Conservation (phyloP, 2,888 invertebrate species). For the Lamellibrachia satsuma region DNA sequence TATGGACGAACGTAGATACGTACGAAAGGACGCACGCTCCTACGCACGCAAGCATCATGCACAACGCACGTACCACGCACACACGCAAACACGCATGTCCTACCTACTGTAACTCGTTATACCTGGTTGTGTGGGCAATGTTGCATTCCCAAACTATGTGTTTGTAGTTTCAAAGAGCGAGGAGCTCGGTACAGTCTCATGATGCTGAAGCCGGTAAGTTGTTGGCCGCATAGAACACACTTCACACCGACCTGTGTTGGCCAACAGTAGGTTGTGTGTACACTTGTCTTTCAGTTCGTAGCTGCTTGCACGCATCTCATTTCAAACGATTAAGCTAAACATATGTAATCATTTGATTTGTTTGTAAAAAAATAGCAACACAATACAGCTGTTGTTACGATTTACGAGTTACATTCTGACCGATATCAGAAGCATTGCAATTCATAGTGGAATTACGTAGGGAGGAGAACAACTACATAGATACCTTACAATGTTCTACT, state of each 20-base stretch:
- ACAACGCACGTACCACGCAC: no score
- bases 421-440: not conserved
- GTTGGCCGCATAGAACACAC: not conserved
- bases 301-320: not conserved
- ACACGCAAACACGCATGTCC: no score
- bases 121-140: not conserved
- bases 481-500: not conserved
- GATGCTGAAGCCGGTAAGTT: conserved; percentile 72
- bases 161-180: conserved; percentile 87
- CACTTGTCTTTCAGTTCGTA: not conserved
- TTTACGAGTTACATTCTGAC: not conserved
- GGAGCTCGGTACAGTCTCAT: conserved; percentile 88
- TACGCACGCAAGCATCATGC: no score
- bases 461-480: not conserved
- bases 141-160: conserved; percentile 25
- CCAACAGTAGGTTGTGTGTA: not conserved
- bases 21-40: no score
- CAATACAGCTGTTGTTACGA: not conserved
- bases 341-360: not conserved
- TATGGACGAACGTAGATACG: no score
- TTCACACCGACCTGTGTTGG: no score
- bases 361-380: not conserved
- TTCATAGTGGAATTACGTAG: not conserved
- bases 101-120: not conserved
- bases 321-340: not conserved